Percentiles rank a stretch among this genome's conserved stretches.
phyloP scores from a whole-genome alignment of 2,888 invertebrate genomes.

The Colletes collaris region DNA sequence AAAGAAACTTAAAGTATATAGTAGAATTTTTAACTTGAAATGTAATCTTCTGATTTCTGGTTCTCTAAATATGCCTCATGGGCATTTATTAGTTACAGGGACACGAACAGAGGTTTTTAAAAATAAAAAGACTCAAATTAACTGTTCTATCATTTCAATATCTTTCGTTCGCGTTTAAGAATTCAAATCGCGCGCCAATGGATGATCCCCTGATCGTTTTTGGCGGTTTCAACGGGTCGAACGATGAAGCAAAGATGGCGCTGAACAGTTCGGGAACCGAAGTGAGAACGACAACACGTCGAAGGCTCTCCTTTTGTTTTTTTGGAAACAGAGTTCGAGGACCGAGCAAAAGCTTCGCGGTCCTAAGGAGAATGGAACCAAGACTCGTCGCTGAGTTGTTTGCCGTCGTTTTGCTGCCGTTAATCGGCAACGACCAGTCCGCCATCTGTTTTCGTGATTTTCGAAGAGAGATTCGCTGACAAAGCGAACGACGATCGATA shows the following conservation, averaged over 20 bases:
- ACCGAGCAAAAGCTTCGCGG: too few species aligned
- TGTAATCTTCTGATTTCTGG: too few species aligned
- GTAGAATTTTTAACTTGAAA: too few species aligned
- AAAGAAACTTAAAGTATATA: too few species aligned
- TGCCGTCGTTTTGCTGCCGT: constrained; percentile 3
- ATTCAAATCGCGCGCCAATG: background rate
- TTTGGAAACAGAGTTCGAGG: too few species aligned
- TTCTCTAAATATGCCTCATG: too few species aligned
- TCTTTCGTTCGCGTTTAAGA: background rate
- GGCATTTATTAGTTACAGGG: too few species aligned
- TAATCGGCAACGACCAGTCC: too few species aligned
- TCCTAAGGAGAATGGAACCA: background rate
- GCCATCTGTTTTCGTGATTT: background rate
- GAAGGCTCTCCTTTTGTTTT: background rate
- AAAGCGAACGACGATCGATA: constrained; percentile 12
- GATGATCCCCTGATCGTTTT: constrained; percentile 5
- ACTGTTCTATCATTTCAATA: too few species aligned
- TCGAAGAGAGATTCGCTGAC: background rate
- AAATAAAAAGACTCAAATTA: too few species aligned
- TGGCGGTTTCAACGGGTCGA: background rate
- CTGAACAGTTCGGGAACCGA: background rate
- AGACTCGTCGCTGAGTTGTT: background rate
- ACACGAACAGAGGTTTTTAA: too few species aligned
- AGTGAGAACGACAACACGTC: background rate
- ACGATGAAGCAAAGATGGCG: background rate